These are phyloP conservation scores for Theretra japonica DNA, from an alignment of 2,888 invertebrate species.

Conservation along the genomic window DNA sequence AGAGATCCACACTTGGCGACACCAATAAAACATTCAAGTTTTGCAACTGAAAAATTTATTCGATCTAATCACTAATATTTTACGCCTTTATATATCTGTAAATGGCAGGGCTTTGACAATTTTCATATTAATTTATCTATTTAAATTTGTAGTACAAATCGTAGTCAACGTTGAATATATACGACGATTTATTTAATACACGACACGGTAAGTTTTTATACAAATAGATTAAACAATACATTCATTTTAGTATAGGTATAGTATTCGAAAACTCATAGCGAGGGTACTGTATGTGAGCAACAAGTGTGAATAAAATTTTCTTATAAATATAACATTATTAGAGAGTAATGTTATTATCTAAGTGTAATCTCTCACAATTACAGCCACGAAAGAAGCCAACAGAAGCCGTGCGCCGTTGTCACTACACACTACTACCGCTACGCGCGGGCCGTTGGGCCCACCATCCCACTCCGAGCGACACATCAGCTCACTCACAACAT, in stretches of 20 bases:
- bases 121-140: slow-evolving; percentile 26
- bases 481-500: slow-evolving; percentile 64
- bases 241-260: slow-evolving; percentile 25
- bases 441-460: slow-evolving; percentile 50
- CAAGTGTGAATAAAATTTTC: slow-evolving; percentile 33
- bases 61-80: slow-evolving; percentile 44
- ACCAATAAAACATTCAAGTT: slow-evolving; percentile 44
- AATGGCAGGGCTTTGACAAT: slow-evolving; percentile 30
- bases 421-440: slow-evolving; percentile 77
- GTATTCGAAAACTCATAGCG: slow-evolving; percentile 32
- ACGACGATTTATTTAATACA: slow-evolving; percentile 28
- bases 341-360: slow-evolving; percentile 35
- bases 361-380: slow-evolving; percentile 35
- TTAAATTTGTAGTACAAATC: slow-evolving; percentile 30
- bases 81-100: slow-evolving; percentile 29
- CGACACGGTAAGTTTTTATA: slow-evolving; percentile 26
- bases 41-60: slow-evolving; percentile 54
- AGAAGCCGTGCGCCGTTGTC: slow-evolving; percentile 80
- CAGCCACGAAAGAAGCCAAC: slow-evolving; percentile 63
- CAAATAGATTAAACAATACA: slow-evolving; percentile 29
- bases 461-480: slow-evolving; percentile 83
- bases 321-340: slow-evolving; percentile 43
- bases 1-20: slow-evolving; percentile 53
- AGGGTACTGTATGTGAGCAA: slow-evolving; percentile 30
- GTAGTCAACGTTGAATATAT: slow-evolving; percentile 30